Percentiles rank a stretch among this genome's conserved stretches.
phyloP scores from a whole-genome alignment of 2,113 vertebrate genomes.

The Asarcornis scutulata region DNA sequence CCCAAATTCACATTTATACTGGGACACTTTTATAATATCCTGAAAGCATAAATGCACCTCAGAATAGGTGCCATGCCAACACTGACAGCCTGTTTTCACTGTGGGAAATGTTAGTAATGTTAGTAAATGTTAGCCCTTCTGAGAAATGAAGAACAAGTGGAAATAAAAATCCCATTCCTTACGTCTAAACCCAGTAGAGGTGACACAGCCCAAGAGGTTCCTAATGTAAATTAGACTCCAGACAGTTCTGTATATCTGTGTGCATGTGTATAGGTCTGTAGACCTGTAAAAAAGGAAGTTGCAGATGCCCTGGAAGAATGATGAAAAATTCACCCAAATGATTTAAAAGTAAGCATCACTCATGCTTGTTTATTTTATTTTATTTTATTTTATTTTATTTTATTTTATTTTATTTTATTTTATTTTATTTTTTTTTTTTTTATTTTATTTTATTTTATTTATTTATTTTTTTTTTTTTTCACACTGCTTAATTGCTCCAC shows the following conservation, averaged over 20 bases:
- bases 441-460: not conserved
- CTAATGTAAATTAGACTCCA: not conserved
- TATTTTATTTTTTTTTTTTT: not conserved
- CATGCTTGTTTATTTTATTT: not conserved
- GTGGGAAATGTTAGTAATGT: not conserved
- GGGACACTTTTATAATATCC: not conserved
- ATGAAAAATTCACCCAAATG: not conserved
- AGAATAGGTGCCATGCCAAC: not conserved
- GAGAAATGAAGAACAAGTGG: not conserved
- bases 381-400: not conserved
- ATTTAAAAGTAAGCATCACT: not conserved
- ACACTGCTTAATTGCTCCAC: not conserved
- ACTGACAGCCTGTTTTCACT: not conserved
- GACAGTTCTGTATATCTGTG: not conserved
- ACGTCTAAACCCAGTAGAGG: not conserved
- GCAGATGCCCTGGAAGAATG: not conserved
- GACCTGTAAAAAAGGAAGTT: not conserved
- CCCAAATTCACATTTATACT: constrained; percentile 11
- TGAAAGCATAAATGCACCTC: not conserved
- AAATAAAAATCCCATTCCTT: constrained; percentile 4
- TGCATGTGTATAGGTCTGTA: not conserved
- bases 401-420: not conserved
- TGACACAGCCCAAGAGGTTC: not conserved
- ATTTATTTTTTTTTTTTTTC: not conserved
- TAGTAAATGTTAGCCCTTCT: not conserved